Conservation (phyloP, 2,113 vertebrate genomes). For the Cariama cristata region DNA sequence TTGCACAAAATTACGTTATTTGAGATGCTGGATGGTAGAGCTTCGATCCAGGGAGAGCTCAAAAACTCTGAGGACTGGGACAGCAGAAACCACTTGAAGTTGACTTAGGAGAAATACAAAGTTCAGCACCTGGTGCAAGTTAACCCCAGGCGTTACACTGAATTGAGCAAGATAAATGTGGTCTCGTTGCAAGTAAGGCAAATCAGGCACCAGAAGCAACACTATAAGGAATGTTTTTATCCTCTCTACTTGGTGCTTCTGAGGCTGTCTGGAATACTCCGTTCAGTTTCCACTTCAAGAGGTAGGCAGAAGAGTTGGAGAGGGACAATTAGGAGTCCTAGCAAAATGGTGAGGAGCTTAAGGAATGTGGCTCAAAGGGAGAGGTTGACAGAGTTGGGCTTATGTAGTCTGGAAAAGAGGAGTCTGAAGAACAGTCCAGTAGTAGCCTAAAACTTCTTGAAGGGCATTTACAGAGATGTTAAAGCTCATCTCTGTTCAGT, state of each 20-base stretch:
- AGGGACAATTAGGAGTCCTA: not conserved
- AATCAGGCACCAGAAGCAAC: not conserved
- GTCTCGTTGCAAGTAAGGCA: not conserved
- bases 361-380: not conserved
- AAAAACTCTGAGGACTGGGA: not conserved
- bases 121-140: not conserved
- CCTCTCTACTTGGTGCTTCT: not conserved
- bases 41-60: not conserved
- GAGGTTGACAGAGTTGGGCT: not conserved
- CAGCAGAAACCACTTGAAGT: not conserved
- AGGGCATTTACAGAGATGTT: not conserved
- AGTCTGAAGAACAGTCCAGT: not conserved
- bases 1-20: not conserved
- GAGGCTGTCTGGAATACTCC: not conserved
- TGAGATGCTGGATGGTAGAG: not conserved
- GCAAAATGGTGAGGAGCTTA: not conserved
- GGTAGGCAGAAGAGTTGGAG: not conserved
- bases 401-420: not conserved
- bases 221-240: not conserved
- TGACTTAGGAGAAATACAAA: not conserved
- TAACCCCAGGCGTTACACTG: not conserved
- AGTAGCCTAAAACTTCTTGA: not conserved
- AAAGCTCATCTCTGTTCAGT: not conserved
- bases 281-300: not conserved
- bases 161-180: not conserved